phyloP scores from a whole-genome alignment of 2,888 invertebrate genomes.

The Agrypnus murinus region DNA sequence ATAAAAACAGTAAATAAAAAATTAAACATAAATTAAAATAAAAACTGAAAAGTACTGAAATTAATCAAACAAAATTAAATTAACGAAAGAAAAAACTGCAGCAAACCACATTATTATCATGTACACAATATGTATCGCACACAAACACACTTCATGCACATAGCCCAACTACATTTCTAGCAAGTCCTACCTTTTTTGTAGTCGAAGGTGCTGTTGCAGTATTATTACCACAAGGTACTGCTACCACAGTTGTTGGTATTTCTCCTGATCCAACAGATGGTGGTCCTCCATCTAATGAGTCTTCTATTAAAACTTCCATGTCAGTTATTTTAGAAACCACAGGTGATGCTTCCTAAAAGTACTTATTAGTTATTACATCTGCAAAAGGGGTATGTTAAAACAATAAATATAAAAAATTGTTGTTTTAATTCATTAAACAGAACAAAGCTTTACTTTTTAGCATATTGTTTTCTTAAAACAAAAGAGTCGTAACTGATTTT shows the following conservation, averaged over 20 bases:
- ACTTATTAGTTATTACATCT: conserved; percentile 11
- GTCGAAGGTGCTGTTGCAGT: conserved; percentile 72
- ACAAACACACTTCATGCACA: conserved; percentile 48
- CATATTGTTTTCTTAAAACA: too few relatives aligned
- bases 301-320: conserved; percentile 82
- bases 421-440: too few relatives aligned
- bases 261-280: conserved; percentile 90
- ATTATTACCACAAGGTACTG: conserved; percentile 45
- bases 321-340: conserved; percentile 78
- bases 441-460: too few relatives aligned
- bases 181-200: conserved; percentile 66
- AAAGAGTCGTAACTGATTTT: too few relatives aligned
- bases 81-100: conserved; percentile 39
- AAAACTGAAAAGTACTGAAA: too few relatives aligned
- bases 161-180: conserved; percentile 36
- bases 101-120: conserved; percentile 36
- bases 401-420: conserved; percentile 19
- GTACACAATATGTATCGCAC: conserved; percentile 41
- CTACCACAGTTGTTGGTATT: conserved; percentile 73
- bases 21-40: conserved; percentile 27
- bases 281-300: conserved; percentile 87
- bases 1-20: conserved; percentile 19
- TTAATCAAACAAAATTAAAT: conserved; percentile 19
- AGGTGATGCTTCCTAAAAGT: conserved; percentile 73
- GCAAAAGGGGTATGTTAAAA: too few relatives aligned